Base-by-base conservation (phyloP, 2,888 invertebrate genomes). In the Limnephilus auricula region DNA sequence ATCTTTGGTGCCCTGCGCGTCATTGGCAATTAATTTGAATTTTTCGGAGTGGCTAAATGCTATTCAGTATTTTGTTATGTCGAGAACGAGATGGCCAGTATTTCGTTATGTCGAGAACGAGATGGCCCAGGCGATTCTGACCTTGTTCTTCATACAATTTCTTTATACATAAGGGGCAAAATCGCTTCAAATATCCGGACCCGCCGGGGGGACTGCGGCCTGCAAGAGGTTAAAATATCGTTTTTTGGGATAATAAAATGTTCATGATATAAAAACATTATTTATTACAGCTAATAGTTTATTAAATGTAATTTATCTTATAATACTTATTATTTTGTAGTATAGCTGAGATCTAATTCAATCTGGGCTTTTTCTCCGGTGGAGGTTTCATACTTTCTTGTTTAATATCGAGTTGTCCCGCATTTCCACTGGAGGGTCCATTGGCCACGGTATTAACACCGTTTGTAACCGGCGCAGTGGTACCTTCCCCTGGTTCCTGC, bases 361-460 rank as follows among this genome's bases (percentile, higher is more conserved):
- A 94, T 95, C 98, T 97, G 9, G 97, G 97, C 94, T 98, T 98
- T 94, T 98, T 98, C 94, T 98, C 98, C 88, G 98, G 98, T 12
- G 98, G 98, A 89, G 98, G 98, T 95, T 98, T 98, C 97, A 98
- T 98, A 93, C 98, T 98, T 93, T 96, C 96, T 94, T 97, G 97
- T 40, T 96, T 97, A 79, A 95, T 94, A 78, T 90, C 91, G 25
- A 89, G 91, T 45, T 92, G 90, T 12, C 45, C 87, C 40, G 91
- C 83, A 3, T 95, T 94, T 0, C 95, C 94, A 92, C 93, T 94
- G 2, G 92, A 92, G 37, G 93, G 92, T 34, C 93, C 93, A 40
- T 93, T 93, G 15, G 91, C 90, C 6, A 92, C 92, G 15, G 93
- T 93, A 5, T 93, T 91, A 90, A 93, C 94, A 1, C 93, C 94